Percentiles rank a stretch among this genome's conserved stretches.
Conservation (phyloP, 2,113 vertebrate genomes). For the Nipponia nippon region DNA sequence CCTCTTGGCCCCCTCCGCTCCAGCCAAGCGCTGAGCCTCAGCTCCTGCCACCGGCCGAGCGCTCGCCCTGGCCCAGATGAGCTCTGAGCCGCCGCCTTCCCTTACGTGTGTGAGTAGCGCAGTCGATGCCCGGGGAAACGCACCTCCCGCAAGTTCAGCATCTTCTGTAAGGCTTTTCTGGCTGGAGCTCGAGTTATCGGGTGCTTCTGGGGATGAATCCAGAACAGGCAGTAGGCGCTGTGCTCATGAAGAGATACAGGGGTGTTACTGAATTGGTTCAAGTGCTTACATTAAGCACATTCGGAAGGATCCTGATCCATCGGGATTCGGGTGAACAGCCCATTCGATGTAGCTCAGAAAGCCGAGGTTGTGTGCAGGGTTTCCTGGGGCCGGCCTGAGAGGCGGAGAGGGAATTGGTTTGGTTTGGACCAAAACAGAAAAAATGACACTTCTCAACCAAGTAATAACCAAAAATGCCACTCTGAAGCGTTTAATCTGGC, state of each 20-base stretch:
- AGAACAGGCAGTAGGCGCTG: background rate
- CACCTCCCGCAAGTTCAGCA: background rate
- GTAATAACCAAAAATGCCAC: background rate
- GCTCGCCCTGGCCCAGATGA: background rate
- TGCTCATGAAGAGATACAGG: background rate
- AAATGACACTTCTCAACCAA: background rate
- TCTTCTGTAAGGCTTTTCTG: background rate
- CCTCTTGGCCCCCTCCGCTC: background rate
- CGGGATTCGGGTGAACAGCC: background rate
- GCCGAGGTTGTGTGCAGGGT: background rate
- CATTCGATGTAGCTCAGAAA: background rate
- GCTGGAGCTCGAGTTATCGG: background rate
- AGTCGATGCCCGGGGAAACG: fast-evolving
- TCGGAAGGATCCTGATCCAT: background rate
- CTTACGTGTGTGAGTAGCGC: fast-evolving
- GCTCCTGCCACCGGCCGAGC: background rate
- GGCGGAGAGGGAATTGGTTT: background rate
- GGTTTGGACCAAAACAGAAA: background rate
- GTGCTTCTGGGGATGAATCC: background rate
- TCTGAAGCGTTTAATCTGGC: background rate
- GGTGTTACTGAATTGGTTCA: background rate
- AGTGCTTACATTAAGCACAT: background rate
- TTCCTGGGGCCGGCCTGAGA: background rate
- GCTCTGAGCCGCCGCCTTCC: background rate
- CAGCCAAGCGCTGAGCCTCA: background rate